Evolutionary conservation across 2,888 invertebrate species (phyloP), one percentile per base, ranked within the genome.

Genomic region (Phlogophora meticulosa): DNA sequence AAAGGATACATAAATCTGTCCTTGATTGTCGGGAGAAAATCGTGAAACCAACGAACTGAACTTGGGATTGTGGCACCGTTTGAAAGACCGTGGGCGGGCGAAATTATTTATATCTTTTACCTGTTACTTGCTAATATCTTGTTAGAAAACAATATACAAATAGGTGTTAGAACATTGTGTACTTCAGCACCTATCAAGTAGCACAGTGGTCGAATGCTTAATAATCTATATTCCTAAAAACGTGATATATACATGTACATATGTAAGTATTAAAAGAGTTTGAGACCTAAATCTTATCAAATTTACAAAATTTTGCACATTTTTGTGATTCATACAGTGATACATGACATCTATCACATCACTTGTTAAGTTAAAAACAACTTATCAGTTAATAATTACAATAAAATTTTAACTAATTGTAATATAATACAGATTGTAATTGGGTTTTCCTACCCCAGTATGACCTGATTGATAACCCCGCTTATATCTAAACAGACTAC

Each of bases 1-100:
- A 83, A 88, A 88, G 87, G 87, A 88, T 85, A 85, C 87, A 92
- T 93, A 93, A 93, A 93, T 93, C 91, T 88, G 87, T 90, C 88
- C 81, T 78, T 82, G 87, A 89, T 88, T 90, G 91, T 90, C 85
- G 84, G 81, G 92, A 86, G 91, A 89, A 92, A 93, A 91, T 88
- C 86, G 86, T 87, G 89, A 88, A 90, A 90, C 84, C 84, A 87
- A 88, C 85, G 84, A 80, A 81, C 78, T 82, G 84, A 83, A 84
- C 85, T 84, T 82, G 81, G 78, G 76, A 83, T 87, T 82, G 85
- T 82, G 78, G 82, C 76, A 80, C 70, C 75, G 80, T 87, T 88
- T 83, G 86, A 88, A 85, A 87, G 81, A 80, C 72, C 80, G 92
- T 92, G 85, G 92, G 93, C 86, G 91, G 87, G 75, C 70, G 80